These are phyloP conservation scores for Drosophila asahinai DNA, from an alignment of 1,140 invertebrate species.

Conservation along the genomic window DNA sequence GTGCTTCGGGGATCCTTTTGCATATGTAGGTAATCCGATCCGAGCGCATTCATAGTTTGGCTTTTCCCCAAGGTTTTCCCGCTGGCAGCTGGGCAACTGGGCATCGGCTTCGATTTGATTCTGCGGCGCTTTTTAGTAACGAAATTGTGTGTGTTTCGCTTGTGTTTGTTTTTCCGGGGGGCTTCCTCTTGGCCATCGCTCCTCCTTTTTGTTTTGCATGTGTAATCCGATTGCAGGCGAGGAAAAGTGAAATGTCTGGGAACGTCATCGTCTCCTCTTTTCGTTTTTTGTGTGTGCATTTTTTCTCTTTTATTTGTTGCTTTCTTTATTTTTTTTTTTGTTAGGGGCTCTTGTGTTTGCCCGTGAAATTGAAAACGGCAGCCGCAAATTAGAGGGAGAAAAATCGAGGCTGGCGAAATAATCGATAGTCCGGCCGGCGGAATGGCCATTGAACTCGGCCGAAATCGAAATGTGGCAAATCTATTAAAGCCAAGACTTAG, in stretches of 20 bases:
- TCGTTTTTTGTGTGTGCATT: background rate
- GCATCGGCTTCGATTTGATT: conserved; percentile 46
- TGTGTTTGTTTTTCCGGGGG: conserved; percentile 30
- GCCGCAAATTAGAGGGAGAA: conserved; percentile 68
- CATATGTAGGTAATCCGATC: conserved; percentile 15
- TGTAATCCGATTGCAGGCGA: conserved; percentile 69
- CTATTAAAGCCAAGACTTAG: conserved; percentile 56
- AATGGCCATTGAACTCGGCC: conserved; percentile 39
- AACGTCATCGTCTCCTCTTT: conserved; percentile 48
- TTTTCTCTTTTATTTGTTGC: background rate
- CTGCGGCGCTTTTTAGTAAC: conserved; percentile 37
- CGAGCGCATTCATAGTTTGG: conserved; percentile 31
- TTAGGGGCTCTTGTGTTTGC: conserved; percentile 39
- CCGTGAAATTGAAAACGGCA: conserved; percentile 73
- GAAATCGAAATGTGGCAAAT: conserved; percentile 55
- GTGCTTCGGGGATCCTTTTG: background rate
- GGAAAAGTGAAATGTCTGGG: conserved; percentile 39
- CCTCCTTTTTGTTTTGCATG: conserved; percentile 31
- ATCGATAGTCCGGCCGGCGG: conserved; percentile 36
- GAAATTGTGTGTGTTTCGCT: conserved; percentile 49
- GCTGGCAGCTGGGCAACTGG: background rate
- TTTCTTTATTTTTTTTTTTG: background rate
- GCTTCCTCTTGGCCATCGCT: conserved; percentile 1
- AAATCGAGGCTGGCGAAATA: conserved; percentile 32
- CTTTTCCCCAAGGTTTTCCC: background rate